phyloP scores from a whole-genome alignment of 2,113 vertebrate species.

The Rhynchomys soricoides region DNA sequence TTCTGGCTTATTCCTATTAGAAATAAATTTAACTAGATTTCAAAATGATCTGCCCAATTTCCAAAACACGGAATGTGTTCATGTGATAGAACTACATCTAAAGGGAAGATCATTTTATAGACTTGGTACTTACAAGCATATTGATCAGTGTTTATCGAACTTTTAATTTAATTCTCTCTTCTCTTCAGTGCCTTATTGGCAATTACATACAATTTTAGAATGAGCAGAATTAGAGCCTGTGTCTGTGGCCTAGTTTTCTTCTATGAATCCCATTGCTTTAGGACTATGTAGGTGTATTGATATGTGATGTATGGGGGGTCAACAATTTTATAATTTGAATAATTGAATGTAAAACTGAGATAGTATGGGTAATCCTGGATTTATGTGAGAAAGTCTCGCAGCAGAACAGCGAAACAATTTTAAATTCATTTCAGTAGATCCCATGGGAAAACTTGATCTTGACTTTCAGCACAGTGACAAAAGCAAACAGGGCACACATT shows the following conservation, averaged over 20 bases:
- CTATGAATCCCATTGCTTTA: conserved; percentile 64
- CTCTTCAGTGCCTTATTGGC: conserved; percentile 86
- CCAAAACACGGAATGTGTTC: conserved; percentile 58
- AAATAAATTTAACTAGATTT: conserved; percentile 76
- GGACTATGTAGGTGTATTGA: conserved; percentile 31
- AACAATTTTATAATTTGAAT: conserved; percentile 69
- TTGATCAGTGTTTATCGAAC: conserved; percentile 89
- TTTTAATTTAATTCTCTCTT: conserved; percentile 91
- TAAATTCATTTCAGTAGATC: conserved; percentile 22
- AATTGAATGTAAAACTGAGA: conserved; percentile 71
- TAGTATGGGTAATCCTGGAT: conserved; percentile 69
- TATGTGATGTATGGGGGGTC: conserved; percentile 37
- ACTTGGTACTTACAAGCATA: conserved; percentile 89
- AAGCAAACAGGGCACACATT: conserved; percentile 12
- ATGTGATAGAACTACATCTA: conserved; percentile 85
- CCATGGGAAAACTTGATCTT: conserved; percentile 33
- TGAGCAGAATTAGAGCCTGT: conserved; percentile 71
- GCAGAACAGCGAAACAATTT: conserved; percentile 9
- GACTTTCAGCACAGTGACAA: conserved; percentile 28
- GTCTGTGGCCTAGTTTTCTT: conserved; percentile 70
- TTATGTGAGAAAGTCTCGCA: conserved; percentile 68
- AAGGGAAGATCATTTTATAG: conserved; percentile 87
- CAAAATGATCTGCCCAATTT: conserved; percentile 71
- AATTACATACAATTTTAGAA: conserved; percentile 84
- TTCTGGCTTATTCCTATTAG: conserved; percentile 64